phyloP scores from a whole-genome alignment of 2,797 vertebrate species.

The Odontamblyopus rebecca region DNA sequence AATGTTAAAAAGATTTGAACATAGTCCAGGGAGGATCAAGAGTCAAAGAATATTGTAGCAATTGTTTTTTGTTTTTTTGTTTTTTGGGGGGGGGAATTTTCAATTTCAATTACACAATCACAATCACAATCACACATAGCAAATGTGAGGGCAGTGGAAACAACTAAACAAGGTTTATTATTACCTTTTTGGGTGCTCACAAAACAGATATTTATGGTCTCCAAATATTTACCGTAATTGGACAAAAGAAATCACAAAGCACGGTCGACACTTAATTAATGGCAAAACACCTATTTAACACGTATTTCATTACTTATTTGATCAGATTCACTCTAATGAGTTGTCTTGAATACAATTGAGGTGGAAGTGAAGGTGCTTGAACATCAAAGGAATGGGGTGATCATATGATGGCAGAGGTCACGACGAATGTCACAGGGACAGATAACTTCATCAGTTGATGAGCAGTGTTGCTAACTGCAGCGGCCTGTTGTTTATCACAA shows the following conservation, averaged over 20 bases:
- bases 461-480: conserved; percentile 33
- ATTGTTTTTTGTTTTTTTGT: conserved; percentile 25
- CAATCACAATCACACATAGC: not conserved
- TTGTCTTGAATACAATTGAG: conserved; percentile 17
- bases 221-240: not conserved
- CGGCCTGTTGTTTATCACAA: conserved; percentile 61
- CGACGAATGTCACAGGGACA: conserved; percentile 35
- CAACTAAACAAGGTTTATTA: not conserved
- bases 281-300: not conserved
- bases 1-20: conserved; percentile 71
- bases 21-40: conserved; percentile 64
- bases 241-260: not conserved
- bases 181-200: not conserved
- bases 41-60: not conserved
- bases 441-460: conserved; percentile 43
- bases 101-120: not conserved
- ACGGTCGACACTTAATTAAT: not conserved
- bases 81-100: conserved; percentile 13
- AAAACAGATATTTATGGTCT: not conserved
- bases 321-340: conserved; percentile 18
- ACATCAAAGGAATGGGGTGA: conserved; percentile 47
- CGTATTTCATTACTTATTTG: not conserved
- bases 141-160: not conserved
- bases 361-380: conserved; percentile 33
- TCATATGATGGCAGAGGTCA: conserved; percentile 27